Conservation (phyloP, 2,797 vertebrate species). For the Bryconaethiops microstoma region DNA sequence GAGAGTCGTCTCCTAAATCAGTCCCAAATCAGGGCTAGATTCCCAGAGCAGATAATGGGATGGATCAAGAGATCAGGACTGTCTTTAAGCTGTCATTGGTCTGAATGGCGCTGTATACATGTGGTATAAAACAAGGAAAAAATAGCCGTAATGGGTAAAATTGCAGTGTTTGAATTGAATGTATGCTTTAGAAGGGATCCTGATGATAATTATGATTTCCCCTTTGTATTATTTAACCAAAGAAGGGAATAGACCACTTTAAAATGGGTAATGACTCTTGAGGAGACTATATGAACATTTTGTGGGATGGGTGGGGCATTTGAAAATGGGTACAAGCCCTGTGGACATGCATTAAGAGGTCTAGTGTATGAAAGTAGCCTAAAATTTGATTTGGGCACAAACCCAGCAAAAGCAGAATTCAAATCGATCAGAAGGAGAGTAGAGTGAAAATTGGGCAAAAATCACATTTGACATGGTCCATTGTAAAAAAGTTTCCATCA, state of each 20-base stretch:
- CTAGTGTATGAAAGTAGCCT: neutral
- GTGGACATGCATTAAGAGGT: neutral
- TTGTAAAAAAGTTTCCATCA: neutral
- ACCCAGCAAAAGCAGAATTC: neutral
- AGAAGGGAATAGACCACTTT: slow-evolving; percentile 37
- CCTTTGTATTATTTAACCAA: slow-evolving; percentile 43
- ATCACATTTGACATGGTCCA: neutral
- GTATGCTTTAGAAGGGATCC: slow-evolving; percentile 46
- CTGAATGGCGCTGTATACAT: slow-evolving; percentile 20
- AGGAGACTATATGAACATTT: slow-evolving; percentile 11
- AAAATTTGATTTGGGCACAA: neutral
- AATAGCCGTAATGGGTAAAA: slow-evolving; percentile 14
- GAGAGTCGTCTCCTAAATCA: neutral
- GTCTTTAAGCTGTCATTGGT: slow-evolving; percentile 12
- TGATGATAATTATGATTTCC: slow-evolving; percentile 31
- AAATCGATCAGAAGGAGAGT: slow-evolving; percentile 9
- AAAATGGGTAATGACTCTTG: slow-evolving; percentile 12
- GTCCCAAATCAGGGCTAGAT: slow-evolving; percentile 28
- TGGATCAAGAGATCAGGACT: slow-evolving; percentile 26
- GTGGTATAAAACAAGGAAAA: neutral
- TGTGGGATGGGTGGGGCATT: neutral
- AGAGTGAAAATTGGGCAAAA: neutral
- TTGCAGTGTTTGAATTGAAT: slow-evolving; percentile 33
- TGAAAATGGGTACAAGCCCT: slow-evolving; percentile 14
- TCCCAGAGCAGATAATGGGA: slow-evolving; percentile 17